Conservation (phyloP, 2,113 vertebrate species). For the Plotosus lineatus region DNA sequence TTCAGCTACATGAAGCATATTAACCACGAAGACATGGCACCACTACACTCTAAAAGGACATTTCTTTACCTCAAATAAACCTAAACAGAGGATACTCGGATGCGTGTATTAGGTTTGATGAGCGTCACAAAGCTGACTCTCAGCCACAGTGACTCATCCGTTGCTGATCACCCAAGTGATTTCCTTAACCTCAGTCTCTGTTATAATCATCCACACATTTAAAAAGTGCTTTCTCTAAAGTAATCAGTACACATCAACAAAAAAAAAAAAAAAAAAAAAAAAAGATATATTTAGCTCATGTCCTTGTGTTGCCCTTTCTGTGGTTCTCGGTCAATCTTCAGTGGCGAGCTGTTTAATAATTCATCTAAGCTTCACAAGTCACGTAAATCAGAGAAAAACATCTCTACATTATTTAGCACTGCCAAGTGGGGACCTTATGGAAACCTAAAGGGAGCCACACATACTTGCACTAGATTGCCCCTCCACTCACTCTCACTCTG, state of each 20-base stretch:
- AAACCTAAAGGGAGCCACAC: constrained; percentile 26
- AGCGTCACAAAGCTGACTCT: neutral
- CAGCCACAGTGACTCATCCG: constrained; percentile 1
- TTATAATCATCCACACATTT: neutral
- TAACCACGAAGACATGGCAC: neutral
- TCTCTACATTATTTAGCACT: constrained; percentile 54
- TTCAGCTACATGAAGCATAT: no score
- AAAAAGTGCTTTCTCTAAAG: neutral
- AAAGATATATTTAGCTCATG: neutral
- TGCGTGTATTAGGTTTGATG: neutral
- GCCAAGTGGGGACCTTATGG: constrained; percentile 41
- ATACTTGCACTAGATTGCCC: constrained; percentile 6
- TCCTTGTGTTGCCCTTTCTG: constrained; percentile 18
- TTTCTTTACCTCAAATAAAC: neutral
- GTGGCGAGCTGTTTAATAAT: constrained; percentile 49
- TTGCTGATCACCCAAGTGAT: neutral
- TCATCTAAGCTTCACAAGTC: constrained; percentile 37
- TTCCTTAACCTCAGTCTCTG: neutral
- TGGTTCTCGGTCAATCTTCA: constrained; percentile 42
- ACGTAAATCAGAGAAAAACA: constrained; percentile 54
- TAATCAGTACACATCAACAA: constrained; percentile 11
- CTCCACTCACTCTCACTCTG: neutral
- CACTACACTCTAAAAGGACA: no score
- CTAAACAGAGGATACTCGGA: neutral
- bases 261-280: constrained; percentile 21